Percentiles rank a stretch among this genome's conserved stretches.
phyloP scores from a whole-genome alignment of 2,888 invertebrate species.

The Drosophila flavopinicola region DNA sequence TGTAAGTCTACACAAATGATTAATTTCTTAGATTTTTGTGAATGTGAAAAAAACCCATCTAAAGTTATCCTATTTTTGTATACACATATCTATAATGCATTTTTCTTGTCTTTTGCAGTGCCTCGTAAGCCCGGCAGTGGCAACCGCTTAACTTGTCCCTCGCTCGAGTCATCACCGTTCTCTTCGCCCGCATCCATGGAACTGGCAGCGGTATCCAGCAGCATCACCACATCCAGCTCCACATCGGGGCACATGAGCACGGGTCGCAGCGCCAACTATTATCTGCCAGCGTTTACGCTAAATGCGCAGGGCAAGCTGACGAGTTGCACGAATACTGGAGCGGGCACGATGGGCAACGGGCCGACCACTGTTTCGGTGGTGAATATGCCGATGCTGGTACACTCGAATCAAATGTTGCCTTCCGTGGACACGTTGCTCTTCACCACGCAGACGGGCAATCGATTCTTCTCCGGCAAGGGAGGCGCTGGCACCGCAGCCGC shows the following conservation, averaged over 20 bases:
- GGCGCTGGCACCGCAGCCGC: conserved; percentile 28
- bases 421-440: conserved; percentile 83
- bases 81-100: background rate
- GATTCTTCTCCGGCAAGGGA: conserved; percentile 66
- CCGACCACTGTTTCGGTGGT: conserved; percentile 64
- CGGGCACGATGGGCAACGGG: conserved; percentile 15
- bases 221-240: conserved; percentile 25
- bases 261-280: conserved; percentile 58
- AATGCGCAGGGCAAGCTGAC: conserved; percentile 67
- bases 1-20: conserved; percentile 62
- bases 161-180: conserved; percentile 83
- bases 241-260: conserved; percentile 30
- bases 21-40: no score
- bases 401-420: conserved; percentile 81
- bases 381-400: conserved; percentile 72
- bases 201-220: conserved; percentile 61
- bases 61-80: no score
- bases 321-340: conserved; percentile 31
- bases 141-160: conserved; percentile 78
- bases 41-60: background rate
- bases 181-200: conserved; percentile 83
- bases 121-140: conserved; percentile 62
- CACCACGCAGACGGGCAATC: conserved; percentile 68
- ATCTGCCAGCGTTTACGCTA: conserved; percentile 69
- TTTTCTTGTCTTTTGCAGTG: conserved; percentile 57